phyloP scores from a whole-genome alignment of 2,797 vertebrate genomes.

The Orientallactaga sibirica region DNA sequence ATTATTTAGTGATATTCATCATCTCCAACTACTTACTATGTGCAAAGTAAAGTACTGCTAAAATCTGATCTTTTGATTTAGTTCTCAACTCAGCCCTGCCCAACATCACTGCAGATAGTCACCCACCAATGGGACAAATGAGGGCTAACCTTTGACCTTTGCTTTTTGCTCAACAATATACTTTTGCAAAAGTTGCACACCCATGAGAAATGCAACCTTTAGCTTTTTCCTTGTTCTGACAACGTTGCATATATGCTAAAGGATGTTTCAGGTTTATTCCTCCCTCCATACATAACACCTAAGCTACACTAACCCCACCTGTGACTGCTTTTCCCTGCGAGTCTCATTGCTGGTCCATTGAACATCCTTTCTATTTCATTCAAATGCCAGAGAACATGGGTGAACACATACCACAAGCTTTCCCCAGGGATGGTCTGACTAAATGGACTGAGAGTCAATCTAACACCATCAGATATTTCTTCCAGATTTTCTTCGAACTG shows the following conservation, averaged over 20 bases:
- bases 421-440: slow-evolving; percentile 12
- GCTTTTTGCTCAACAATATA: not conserved
- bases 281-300: not conserved
- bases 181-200: not conserved
- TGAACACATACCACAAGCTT: not conserved
- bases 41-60: not conserved
- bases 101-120: not conserved
- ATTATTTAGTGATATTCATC: not conserved
- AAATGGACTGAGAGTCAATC: slow-evolving; percentile 12
- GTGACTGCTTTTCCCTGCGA: slow-evolving; percentile 11
- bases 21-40: not conserved
- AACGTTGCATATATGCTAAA: not conserved
- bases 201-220: not conserved
- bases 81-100: not conserved
- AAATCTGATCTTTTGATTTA: not conserved
- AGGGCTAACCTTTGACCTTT: not conserved
- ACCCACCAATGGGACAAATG: not conserved
- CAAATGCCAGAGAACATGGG: not conserved
- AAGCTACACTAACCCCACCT: not conserved
- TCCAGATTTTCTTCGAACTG: slow-evolving; percentile 61
- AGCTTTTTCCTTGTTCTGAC: not conserved
- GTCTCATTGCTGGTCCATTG: not conserved
- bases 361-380: slow-evolving; percentile 9
- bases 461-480: slow-evolving; percentile 57
- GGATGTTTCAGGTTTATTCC: not conserved